phyloP scores from a whole-genome alignment of 2,888 invertebrate genomes.

The Seira sanloemensis region DNA sequence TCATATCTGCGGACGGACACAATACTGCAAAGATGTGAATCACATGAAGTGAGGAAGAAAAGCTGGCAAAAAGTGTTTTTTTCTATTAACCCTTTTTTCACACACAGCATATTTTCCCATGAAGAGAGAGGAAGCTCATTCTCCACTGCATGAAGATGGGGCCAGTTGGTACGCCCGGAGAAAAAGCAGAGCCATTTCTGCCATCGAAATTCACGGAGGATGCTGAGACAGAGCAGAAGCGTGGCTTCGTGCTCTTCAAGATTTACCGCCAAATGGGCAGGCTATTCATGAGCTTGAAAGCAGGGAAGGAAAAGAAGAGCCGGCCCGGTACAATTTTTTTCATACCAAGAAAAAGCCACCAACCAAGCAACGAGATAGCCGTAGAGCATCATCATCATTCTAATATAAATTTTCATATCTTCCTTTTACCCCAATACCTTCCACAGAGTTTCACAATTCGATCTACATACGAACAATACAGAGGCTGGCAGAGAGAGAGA shows the following conservation, averaged over 20 bases:
- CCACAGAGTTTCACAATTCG: too few relatives aligned
- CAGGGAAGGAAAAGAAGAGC: conserved; percentile 10
- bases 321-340: conserved; percentile 24
- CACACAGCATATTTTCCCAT: too few relatives aligned
- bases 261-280: conserved; percentile 63
- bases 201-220: conserved; percentile 59
- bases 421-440: too few relatives aligned
- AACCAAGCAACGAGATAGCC: neutral
- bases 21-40: neutral
- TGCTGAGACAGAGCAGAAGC: conserved; percentile 57
- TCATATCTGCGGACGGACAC: too few relatives aligned
- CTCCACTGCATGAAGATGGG: neutral
- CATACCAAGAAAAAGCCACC: conserved; percentile 18
- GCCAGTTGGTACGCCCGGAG: conserved; percentile 11
- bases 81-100: too few relatives aligned
- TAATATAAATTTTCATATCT: too few relatives aligned
- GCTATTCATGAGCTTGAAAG: neutral
- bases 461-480: too few relatives aligned
- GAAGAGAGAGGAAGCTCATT: too few relatives aligned
- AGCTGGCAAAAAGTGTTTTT: neutral
- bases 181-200: neutral
- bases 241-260: conserved; percentile 61
- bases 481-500: too few relatives aligned
- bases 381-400: neutral
- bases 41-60: neutral